Evolutionary conservation across 2,113 vertebrate genomes (phyloP), one percentile per base, ranked within the genome.

Genomic region (Dendrocopos noguchii): DNA sequence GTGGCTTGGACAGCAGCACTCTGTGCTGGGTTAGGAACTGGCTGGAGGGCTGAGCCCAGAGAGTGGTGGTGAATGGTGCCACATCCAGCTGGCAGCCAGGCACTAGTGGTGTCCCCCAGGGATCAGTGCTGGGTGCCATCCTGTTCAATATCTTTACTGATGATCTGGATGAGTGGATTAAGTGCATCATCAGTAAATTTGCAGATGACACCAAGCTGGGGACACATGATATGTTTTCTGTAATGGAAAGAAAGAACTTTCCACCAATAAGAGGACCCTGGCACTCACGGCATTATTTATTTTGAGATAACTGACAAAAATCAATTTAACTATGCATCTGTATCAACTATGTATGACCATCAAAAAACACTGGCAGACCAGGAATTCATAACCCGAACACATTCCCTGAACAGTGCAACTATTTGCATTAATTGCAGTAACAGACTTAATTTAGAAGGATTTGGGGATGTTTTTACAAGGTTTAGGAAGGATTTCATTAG

Each of bases 401-500:
- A 59, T 24, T 90, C 10, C 50, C 24, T 52, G 20, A 78, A 80
- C 33, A 61, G 31, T 47, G 34, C 74, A 94, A 80, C 27, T 92
- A 50, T 83, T 87, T 47, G 53, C 66, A 95, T 89, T 90, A 95
- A 93, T 67, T 91, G 64, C 39, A 80, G 61, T 87, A 87, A 64
- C 44, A 87, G 64, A 77, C 53, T 61, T 91, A 68, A 94, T 96
- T 96, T 93, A 64, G 64, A 87, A 83, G 85, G 84, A 91, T 91
- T 86, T 80, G 34, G 57, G 14, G 91, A 70, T 84, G 66, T 63
- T 96, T 95, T 94, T 81, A 87, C 36, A 88, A 87, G 80, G 57
- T 88, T 96, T 96, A 95, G 25, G 56, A 93, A 80, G 84, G 78
- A 96, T 95, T 94, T 94, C 29, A 56, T 61, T 73, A 57, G 67